phyloP scores from a whole-genome alignment of 1,140 invertebrate genomes.

The Drosophila repletoides region DNA sequence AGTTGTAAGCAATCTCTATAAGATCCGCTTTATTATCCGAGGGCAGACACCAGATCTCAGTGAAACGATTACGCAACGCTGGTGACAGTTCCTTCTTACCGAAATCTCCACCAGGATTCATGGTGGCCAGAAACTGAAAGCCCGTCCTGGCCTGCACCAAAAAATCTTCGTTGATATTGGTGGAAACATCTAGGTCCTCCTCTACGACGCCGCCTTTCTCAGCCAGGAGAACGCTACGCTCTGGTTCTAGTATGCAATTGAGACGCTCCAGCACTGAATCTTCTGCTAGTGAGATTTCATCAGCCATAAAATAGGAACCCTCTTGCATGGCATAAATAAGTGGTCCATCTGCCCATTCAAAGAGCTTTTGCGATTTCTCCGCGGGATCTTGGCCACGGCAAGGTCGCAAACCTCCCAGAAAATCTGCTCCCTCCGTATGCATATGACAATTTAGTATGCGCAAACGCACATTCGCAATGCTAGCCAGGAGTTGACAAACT shows the following conservation, averaged over 20 bases:
- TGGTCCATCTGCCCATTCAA: constrained; percentile 99
- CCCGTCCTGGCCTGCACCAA: constrained; percentile 88
- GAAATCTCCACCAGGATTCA: constrained; percentile 99
- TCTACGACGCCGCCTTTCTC: constrained; percentile 89
- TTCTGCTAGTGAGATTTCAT: constrained; percentile 99
- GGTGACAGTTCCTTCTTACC: constrained; percentile 99
- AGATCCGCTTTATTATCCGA: constrained; percentile 86
- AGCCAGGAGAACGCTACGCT: constrained; percentile 93
- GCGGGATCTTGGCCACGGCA: constrained; percentile 85
- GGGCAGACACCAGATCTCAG: constrained; percentile 97
- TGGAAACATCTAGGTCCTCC: constrained; percentile 73
- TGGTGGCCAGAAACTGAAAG: constrained; percentile 98
- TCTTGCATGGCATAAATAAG: constrained; percentile 94
- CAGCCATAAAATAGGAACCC: constrained; percentile 95
- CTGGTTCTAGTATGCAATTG: constrained; percentile 98
- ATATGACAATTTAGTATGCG: constrained; percentile 98
- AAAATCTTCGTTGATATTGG: constrained; percentile 83
- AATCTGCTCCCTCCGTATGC: constrained; percentile 99
- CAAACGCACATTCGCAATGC: constrained; percentile 86
- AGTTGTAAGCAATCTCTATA: constrained; percentile 82
- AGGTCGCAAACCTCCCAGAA: constrained; percentile 97
- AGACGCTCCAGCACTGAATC: constrained; percentile 99
- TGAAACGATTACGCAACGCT: constrained; percentile 98
- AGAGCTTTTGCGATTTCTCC: constrained; percentile 85
- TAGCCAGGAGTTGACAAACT: constrained; percentile 94